Percentiles rank a stretch among this genome's conserved stretches.
Conservation (phyloP, 2,113 vertebrate species). For the Genyomyrus donnyi region DNA sequence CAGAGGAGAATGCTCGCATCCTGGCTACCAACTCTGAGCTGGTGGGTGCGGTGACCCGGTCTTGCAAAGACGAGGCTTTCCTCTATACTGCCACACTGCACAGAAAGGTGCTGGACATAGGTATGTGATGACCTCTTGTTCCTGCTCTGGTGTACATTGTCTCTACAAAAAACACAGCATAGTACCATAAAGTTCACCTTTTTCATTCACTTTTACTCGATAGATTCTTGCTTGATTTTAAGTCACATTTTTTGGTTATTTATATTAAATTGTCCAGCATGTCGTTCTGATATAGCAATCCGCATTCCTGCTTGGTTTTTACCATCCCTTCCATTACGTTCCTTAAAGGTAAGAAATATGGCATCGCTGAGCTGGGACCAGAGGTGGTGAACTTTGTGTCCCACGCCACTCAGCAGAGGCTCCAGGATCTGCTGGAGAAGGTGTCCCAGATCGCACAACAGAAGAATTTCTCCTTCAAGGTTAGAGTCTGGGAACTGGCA, state of each 20-base stretch:
- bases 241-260: not conserved
- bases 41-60: conserved; percentile 83
- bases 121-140: conserved; percentile 44
- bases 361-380: conserved; percentile 80
- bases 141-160: not conserved
- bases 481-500: conserved; percentile 29
- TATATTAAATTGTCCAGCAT: not conserved
- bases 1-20: conserved; percentile 90
- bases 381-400: conserved; percentile 88
- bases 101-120: conserved; percentile 86
- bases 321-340: not conserved
- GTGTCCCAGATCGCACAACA: conserved; percentile 87
- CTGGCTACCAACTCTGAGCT: conserved; percentile 88
- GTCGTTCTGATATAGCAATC: not conserved
- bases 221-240: not conserved
- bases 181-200: not conserved
- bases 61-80: conserved; percentile 91
- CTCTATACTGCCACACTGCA: conserved; percentile 75
- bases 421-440: conserved; percentile 84
- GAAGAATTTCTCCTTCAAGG: conserved; percentile 87
- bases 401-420: conserved; percentile 84
- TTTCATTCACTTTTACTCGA: not conserved
- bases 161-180: not conserved
- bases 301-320: not conserved
- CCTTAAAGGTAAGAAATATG: conserved; percentile 74